Percentiles rank a stretch among this genome's conserved stretches.
Evolutionary conservation across 2,113 vertebrate genomes (phyloP).

Genomic region (Chlamydotis undulata): DNA sequence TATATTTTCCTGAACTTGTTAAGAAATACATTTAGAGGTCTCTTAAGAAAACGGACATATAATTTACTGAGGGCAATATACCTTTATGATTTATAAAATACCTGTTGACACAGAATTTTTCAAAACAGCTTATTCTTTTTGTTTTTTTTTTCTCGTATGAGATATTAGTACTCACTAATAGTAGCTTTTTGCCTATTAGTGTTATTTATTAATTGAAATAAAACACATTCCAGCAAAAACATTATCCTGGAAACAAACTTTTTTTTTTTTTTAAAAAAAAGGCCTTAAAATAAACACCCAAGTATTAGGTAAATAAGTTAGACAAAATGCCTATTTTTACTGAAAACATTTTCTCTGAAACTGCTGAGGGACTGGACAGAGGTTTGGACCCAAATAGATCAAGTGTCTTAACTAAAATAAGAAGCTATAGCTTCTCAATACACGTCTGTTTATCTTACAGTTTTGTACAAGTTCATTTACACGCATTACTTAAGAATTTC

Average conservation of each 20-base stretch:
- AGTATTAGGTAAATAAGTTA: not conserved
- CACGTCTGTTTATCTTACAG: accelerated
- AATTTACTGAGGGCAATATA: not conserved
- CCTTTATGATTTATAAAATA: not conserved
- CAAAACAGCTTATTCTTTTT: not conserved
- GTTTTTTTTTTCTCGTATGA: not conserved
- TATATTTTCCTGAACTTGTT: not conserved
- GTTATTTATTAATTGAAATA: not conserved
- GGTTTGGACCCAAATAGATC: not conserved
- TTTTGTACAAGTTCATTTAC: not conserved
- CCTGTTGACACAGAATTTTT: not conserved
- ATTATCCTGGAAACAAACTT: not conserved
- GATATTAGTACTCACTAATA: not conserved
- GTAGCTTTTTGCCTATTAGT: not conserved
- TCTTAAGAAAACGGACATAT: not conserved
- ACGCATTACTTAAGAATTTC: not conserved
- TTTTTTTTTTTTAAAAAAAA: not conserved
- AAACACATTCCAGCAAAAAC: not conserved
- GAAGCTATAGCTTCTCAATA: not conserved
- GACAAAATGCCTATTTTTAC: not conserved
- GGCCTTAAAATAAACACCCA: not conserved
- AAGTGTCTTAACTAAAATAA: not conserved
- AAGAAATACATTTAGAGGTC: not conserved
- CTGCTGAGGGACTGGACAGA: not conserved
- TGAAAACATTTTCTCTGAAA: not conserved